These are phyloP conservation scores for Tortricodes alternella DNA, from an alignment of 2,888 invertebrate genomes.

Conservation along the genomic window DNA sequence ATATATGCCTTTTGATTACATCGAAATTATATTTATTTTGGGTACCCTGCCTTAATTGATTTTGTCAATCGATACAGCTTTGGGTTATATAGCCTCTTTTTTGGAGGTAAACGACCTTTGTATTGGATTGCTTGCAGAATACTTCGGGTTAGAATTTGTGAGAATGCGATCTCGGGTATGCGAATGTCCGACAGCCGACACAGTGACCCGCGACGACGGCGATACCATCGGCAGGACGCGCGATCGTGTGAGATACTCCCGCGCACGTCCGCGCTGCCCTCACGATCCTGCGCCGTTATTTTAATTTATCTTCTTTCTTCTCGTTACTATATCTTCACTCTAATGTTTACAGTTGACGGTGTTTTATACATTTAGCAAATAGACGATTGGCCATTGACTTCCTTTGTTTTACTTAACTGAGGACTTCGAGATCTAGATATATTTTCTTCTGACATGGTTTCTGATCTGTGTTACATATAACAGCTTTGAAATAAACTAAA, in stretches of 20 bases:
- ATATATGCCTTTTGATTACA: conserved; percentile 25
- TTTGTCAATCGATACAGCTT: conserved; percentile 7
- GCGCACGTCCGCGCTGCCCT: conserved; percentile 57
- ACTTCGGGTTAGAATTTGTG: conserved; percentile 43
- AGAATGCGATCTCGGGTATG: conserved; percentile 42
- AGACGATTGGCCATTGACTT: neutral
- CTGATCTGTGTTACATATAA: no score
- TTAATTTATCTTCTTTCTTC: conserved; percentile 42
- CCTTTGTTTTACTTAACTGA: neutral
- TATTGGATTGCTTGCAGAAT: no score
- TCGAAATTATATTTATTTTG: neutral
- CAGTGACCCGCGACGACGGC: conserved; percentile 52
- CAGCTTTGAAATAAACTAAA: no score
- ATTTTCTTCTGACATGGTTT: no score
- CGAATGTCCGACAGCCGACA: conserved; percentile 68
- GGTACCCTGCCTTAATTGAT: conserved; percentile 16
- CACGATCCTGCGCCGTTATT: conserved; percentile 45
- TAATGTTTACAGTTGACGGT: conserved; percentile 19
- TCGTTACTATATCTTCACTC: conserved; percentile 31
- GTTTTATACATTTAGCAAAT: conserved; percentile 8
- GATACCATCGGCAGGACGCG: conserved; percentile 51
- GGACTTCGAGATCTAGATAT: no score
- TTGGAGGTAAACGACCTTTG: neutral
- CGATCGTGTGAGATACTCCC: conserved; percentile 70
- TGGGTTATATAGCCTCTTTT: neutral